Base-by-base conservation (phyloP, 2,888 invertebrate genomes). In the Andricus curvator region DNA sequence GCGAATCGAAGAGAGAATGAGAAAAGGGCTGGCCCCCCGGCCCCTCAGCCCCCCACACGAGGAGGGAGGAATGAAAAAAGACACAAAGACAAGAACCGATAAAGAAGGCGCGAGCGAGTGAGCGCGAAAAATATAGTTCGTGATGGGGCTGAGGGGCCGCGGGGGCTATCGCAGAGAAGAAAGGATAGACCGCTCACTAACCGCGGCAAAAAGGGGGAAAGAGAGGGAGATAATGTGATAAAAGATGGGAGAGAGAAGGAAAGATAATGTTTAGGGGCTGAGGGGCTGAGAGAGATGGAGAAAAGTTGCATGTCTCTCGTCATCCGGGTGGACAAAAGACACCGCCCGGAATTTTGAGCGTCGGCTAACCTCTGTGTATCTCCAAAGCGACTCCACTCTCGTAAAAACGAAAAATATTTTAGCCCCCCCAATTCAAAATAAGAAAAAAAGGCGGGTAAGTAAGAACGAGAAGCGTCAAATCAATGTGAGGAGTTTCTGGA, bases 321-420 rank as follows among this genome's bases (percentile, higher is more conserved):
- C 88, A 80, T 82, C 80, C 86, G 88, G 86, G 80, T 85, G 89
- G 88, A 92, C 91, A 91, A 92, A 92, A 91, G 92, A 88, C 88
- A 90, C 92, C 92, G 92, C 91, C 86, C 88, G 92, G 92, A 91
- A 92, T 92, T 91, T 92, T 92, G 90, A 92, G 88, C 90, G 90
- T 89, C 91, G 91, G 89, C 91, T 88, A 85, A 87, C 87, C 84
- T 87, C 86, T 87, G 87, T 87, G 80, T 78, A 80, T 78, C 51
- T 67, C 68, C 82, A 82, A 80, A 81, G 80, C 81, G 78, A 81
- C 76, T 82, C 65, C 80, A 78, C 81, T 81, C 80, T 80, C 78
- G 86, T 88, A 91, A 91, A 91, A 91, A 90, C 86, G 87, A 86
- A 88, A 90, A 90, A 91, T 89, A 88, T 88, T 89, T 88, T 81